Conservation (phyloP, 2,113 vertebrate genomes). For the Brienomyrus brachyistius region DNA sequence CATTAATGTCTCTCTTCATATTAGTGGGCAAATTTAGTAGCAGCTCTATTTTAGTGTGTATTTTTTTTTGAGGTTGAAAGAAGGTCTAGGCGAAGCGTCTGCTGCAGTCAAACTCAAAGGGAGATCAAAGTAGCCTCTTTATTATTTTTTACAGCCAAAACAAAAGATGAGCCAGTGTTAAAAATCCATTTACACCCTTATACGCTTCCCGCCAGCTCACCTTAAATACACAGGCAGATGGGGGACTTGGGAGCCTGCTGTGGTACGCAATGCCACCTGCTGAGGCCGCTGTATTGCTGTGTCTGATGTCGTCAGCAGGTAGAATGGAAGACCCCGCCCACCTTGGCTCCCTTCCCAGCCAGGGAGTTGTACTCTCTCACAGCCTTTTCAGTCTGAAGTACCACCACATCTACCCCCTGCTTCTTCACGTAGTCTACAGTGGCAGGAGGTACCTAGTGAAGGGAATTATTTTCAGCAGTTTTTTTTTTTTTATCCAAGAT, state of each 20-base stretch:
- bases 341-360: conserved; percentile 66
- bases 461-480: not conserved
- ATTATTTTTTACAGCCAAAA: not conserved
- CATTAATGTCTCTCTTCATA: not conserved
- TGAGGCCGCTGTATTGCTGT: not conserved
- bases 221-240: not conserved
- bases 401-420: conserved; percentile 67
- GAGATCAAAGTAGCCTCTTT: not conserved
- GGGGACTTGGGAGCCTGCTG: not conserved
- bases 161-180: not conserved
- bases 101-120: not conserved
- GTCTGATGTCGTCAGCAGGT: conserved; percentile 68
- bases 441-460: conserved; percentile 69
- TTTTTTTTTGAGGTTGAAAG: not conserved
- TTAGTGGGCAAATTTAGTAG: not conserved
- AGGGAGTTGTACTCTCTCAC: conserved; percentile 81
- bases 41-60: not conserved
- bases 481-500: not conserved
- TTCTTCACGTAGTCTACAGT: conserved; percentile 77
- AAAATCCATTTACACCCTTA: not conserved
- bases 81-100: not conserved
- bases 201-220: not conserved
- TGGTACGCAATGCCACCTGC: no score
- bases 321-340: conserved; percentile 93
- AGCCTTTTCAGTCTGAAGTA: conserved; percentile 81